A percentile compares a stretch with the other conserved stretches of the same genome.
phyloP scores from a whole-genome alignment of 2,113 vertebrate species.

The Bubalus kerabau region DNA sequence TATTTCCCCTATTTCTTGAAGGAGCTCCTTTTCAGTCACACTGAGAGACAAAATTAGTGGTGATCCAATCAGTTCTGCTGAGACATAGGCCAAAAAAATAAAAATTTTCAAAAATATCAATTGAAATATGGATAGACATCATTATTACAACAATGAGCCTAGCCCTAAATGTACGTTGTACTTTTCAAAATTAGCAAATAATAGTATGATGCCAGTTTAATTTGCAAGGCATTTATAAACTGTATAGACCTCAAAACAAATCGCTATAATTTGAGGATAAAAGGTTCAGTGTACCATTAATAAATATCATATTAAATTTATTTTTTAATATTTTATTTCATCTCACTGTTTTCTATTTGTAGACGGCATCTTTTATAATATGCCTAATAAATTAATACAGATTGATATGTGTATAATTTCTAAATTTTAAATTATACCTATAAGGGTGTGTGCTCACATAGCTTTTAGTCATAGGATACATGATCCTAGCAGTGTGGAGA shows the following conservation, averaged over 20 bases:
- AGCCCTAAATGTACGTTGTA: neutral
- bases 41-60: neutral
- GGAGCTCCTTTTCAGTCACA: neutral
- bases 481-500: neutral
- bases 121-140: neutral
- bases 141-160: neutral
- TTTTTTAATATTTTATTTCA: neutral
- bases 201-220: neutral
- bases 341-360: neutral
- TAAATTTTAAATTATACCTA: neutral
- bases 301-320: neutral
- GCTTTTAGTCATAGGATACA: neutral
- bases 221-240: conserved; percentile 4
- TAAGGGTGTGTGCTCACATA: neutral
- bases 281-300: neutral
- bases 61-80: neutral
- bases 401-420: neutral
- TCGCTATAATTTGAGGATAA: neutral
- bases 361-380: neutral
- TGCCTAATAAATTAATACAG: neutral
- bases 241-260: neutral
- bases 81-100: neutral
- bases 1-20: neutral
- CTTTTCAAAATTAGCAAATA: neutral
- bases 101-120: neutral